Conservation (phyloP, 1,140 invertebrate genomes). For the Phymorhynchus buccinoides region DNA sequence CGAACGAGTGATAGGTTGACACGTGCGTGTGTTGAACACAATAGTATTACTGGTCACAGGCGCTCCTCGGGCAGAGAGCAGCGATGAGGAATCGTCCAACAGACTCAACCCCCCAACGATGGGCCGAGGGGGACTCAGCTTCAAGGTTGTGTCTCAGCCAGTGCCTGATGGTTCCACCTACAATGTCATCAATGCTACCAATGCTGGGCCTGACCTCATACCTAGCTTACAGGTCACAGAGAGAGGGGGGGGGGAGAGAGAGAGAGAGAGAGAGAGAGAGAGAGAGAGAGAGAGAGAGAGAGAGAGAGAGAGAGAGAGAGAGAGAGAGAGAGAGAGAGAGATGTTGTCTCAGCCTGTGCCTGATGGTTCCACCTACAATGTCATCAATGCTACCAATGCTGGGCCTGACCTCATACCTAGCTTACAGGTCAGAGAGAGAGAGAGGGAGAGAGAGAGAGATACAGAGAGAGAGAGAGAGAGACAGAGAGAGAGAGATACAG, state of each 20-base stretch:
- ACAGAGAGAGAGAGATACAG: too few species aligned
- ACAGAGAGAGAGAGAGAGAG: too few species aligned
- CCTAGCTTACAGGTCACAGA: neutral
- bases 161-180: neutral
- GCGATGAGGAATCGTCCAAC: neutral
- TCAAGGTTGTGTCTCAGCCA: neutral
- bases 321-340: too few species aligned
- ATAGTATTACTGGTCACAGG: too few species aligned
- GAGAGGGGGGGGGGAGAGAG: too few species aligned
- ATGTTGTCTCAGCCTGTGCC: neutral
- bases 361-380: neutral
- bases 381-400: neutral
- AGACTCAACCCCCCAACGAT: neutral
- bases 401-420: neutral
- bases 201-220: neutral
- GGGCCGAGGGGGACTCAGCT: neutral
- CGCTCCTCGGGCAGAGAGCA: neutral
- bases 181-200: neutral
- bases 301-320: too few species aligned
- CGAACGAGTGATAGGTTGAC: too few species aligned
- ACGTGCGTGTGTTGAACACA: too few species aligned
- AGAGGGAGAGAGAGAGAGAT: too few species aligned
- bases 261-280: too few species aligned
- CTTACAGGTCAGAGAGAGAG: neutral
- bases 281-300: too few species aligned